Conservation (phyloP, 1,140 invertebrate species). For the Zaprionus capensis region DNA sequence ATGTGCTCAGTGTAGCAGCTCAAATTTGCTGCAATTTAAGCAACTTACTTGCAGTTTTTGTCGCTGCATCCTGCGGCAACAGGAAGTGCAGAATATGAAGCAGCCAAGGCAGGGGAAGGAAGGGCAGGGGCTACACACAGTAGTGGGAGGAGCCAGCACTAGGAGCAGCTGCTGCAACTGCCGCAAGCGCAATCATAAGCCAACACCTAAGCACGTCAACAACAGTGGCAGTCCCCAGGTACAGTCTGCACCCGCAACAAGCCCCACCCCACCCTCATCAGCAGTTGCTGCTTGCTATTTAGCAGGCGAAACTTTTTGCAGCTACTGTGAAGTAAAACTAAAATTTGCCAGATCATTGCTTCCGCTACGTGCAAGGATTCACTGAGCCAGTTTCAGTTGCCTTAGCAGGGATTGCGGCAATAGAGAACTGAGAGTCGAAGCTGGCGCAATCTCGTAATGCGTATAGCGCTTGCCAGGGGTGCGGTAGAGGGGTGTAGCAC, state of each 20-base stretch:
- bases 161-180: constrained; percentile 57
- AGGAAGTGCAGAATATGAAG: constrained; percentile 24
- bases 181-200: constrained; percentile 75
- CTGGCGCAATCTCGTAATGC: constrained; percentile 64
- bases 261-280: not conserved
- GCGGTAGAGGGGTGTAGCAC: constrained; percentile 38
- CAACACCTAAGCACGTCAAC: constrained; percentile 82
- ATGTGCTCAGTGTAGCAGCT: constrained; percentile 64
- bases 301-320: constrained; percentile 73
- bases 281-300: constrained; percentile 61
- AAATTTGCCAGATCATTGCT: constrained; percentile 82
- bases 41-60: constrained; percentile 81
- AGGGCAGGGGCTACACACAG: not conserved
- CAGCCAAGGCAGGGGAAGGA: not conserved
- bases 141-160: not conserved
- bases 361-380: constrained; percentile 78
- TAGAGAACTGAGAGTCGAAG: constrained; percentile 28
- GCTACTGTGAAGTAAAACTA: constrained; percentile 77
- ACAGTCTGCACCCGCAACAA: not conserved
- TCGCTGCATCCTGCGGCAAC: constrained; percentile 59
- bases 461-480: constrained; percentile 45
- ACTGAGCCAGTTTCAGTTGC: constrained; percentile 31
- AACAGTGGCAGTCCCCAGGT: constrained; percentile 55
- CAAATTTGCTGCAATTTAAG: constrained; percentile 73
- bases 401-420: constrained; percentile 54